A percentile compares a stretch with the other conserved stretches of the same genome.
Evolutionary conservation across 2,888 invertebrate genomes (phyloP).

Genomic region (Zygogramma bicolorata): DNA sequence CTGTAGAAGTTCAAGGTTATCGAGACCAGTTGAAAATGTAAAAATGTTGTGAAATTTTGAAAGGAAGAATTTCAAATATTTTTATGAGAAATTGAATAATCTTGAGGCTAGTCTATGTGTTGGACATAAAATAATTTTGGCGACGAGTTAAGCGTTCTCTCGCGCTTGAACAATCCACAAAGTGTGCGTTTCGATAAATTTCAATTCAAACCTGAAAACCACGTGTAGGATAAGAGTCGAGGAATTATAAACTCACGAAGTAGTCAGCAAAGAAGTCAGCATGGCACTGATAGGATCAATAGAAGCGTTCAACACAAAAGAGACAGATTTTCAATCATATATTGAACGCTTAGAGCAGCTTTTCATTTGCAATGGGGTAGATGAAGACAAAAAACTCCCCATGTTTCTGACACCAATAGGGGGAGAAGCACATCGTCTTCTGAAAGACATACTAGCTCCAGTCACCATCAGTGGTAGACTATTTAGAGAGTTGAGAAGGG

Average conservation of each 20-base stretch:
- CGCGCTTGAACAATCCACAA: not conserved
- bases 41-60: too few species aligned
- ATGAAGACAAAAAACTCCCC: constrained; percentile 40
- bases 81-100: too few species aligned
- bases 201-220: not conserved
- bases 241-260: not conserved
- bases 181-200: not conserved
- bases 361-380: constrained; percentile 44
- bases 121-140: not conserved
- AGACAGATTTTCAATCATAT: constrained; percentile 33
- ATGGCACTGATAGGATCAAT: constrained; percentile 39
- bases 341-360: constrained; percentile 49
- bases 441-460: constrained; percentile 44
- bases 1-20: too few species aligned
- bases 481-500: constrained; percentile 39
- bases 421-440: constrained; percentile 42
- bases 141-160: not conserved
- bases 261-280: not conserved
- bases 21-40: too few species aligned
- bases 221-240: not conserved
- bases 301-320: constrained; percentile 37
- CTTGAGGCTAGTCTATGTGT: not conserved
- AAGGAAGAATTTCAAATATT: too few species aligned
- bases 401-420: constrained; percentile 50
- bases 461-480: constrained; percentile 33